phyloP scores from a whole-genome alignment of 2,113 vertebrate genomes.

The Opisthocomus hoazin region DNA sequence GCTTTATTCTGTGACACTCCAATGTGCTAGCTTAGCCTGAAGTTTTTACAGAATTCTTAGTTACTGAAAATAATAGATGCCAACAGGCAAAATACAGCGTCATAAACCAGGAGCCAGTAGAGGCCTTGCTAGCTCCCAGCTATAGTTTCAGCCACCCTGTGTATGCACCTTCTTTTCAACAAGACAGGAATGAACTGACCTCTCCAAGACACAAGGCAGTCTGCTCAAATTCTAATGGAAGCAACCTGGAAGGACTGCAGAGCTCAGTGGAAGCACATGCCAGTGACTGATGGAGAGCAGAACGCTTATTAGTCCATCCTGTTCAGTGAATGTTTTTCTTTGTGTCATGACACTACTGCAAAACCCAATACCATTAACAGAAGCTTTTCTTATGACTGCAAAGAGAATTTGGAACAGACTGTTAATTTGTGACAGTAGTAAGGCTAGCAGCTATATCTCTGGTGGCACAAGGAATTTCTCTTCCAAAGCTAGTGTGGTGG shows the following conservation, averaged over 20 bases:
- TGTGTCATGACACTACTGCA: fast-evolving
- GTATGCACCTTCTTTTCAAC: background rate
- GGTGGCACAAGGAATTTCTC: background rate
- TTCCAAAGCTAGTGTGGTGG: background rate
- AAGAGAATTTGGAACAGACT: background rate
- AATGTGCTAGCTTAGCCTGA: background rate
- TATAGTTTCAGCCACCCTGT: background rate
- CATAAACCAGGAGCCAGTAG: background rate
- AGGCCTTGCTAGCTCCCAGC: background rate
- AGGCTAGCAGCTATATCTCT: background rate
- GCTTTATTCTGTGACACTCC: background rate
- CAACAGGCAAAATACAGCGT: fast-evolving
- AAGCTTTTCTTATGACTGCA: background rate
- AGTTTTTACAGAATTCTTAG: background rate
- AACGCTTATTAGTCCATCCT: background rate
- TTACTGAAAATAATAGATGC: background rate
- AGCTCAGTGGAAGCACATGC: fast-evolving
- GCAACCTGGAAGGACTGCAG: background rate
- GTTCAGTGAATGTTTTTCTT: background rate
- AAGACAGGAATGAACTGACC: background rate
- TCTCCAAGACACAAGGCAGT: background rate
- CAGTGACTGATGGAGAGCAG: background rate
- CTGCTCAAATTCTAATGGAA: background rate
- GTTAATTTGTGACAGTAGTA: background rate
- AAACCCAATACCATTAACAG: background rate